Evolutionary conservation across 2,888 invertebrate genomes (phyloP).

Genomic region (Machimus rusticus): DNA sequence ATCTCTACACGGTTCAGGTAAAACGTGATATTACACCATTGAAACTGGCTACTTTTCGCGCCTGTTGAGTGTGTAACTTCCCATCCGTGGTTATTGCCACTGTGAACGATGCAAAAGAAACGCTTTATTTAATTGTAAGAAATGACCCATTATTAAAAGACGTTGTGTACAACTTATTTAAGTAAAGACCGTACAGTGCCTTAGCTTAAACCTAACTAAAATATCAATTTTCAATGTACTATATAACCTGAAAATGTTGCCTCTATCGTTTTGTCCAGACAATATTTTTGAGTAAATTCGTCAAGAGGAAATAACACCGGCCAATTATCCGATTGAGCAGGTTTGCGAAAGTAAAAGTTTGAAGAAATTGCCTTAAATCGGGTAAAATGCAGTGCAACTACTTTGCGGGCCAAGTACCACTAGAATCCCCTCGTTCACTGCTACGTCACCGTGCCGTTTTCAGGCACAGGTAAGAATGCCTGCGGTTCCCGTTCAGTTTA

Average conservation of each 20-base stretch:
- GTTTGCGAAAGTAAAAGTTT: background rate
- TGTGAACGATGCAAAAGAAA: background rate
- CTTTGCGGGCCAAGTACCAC: background rate
- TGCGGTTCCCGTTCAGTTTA: slow-evolving; percentile 47
- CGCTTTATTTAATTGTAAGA: background rate
- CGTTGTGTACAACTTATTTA: background rate
- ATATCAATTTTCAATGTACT: background rate
- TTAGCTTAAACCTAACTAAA: background rate
- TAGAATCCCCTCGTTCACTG: background rate
- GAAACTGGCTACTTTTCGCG: background rate
- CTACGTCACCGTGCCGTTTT: slow-evolving; percentile 17
- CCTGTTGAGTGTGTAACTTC: background rate
- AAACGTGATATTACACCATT: background rate
- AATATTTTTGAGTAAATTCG: background rate
- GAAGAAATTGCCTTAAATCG: background rate
- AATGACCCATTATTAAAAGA: background rate
- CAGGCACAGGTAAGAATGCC: slow-evolving; percentile 44
- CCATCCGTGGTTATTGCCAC: background rate
- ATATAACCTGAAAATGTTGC: background rate
- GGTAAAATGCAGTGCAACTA: background rate
- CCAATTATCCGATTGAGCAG: background rate
- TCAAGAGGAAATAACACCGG: background rate
- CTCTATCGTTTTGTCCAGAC: background rate
- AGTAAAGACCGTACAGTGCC: background rate
- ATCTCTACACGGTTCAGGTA: background rate